A percentile compares a stretch with the other conserved stretches of the same genome.
phyloP scores from a whole-genome alignment of 2,888 invertebrate species.

The Cetonia aurata region DNA sequence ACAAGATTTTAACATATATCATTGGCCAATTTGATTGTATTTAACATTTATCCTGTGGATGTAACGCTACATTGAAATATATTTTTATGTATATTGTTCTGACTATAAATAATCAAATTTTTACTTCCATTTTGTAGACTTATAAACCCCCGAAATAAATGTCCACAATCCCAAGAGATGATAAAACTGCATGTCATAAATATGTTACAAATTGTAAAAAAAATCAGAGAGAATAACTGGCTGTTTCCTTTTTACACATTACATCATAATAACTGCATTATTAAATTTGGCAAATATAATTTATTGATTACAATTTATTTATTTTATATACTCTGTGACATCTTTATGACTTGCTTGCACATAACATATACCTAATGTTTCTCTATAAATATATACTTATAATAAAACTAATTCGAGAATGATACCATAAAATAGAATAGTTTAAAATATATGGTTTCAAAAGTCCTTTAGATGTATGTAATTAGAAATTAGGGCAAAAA shows the following conservation, averaged over 20 bases:
- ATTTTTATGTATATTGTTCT: conserved; percentile 37
- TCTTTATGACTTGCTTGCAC: neutral
- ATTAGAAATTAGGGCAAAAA: conserved; percentile 51
- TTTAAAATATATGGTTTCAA: conserved; percentile 27
- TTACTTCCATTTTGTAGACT: conserved; percentile 18
- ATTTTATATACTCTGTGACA: neutral
- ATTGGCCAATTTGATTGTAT: neutral
- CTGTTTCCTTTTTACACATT: neutral
- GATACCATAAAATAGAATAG: conserved; percentile 15
- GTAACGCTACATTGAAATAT: neutral
- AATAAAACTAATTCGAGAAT: conserved; percentile 18
- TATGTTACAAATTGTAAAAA: neutral
- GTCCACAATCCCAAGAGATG: conserved; percentile 14
- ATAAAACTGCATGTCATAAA: neutral
- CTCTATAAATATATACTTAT: conserved; percentile 20
- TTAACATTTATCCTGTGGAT: neutral
- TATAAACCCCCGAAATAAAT: conserved; percentile 1
- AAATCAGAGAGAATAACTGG: neutral
- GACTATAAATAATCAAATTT: conserved; percentile 35
- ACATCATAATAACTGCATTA: neutral
- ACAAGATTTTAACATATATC: too few relatives aligned
- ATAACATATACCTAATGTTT: conserved; percentile 1
- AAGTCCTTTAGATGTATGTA: conserved; percentile 45
- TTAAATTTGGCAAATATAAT: too few relatives aligned
- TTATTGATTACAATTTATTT: too few relatives aligned